Evolutionary conservation across 2,888 invertebrate species (phyloP), one percentile per base, ranked within the genome.

Genomic region (Ceratothoa steindachneri): DNA sequence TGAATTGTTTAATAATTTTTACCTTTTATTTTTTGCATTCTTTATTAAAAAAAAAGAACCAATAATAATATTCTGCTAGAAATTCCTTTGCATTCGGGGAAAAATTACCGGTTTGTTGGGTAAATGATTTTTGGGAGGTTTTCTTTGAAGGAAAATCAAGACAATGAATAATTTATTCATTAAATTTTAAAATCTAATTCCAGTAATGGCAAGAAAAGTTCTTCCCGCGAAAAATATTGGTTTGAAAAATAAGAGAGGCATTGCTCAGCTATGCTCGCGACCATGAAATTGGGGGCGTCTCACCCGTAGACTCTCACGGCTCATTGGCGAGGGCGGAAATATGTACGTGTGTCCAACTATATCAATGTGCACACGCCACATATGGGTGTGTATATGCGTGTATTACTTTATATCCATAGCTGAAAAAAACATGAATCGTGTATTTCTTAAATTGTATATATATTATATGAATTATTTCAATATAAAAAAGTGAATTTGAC

Each of bases 101-200:
- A 60, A 60, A 22, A 60, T 60, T 60, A 24, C 60, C 60, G 22
- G 24, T 60, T 24, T 60, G 60, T 60, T 60, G 55, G 7, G 60
- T 24, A n/a, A 60, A 60, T 60, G 60, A 60, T 60, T 24, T 60
- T 60, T 60, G 27, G 60, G 9, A 9, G 41, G 2, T 60, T 60
- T 7, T 24, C 60, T 60, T 60, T 55, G 19, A n/a, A 60, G 60
- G 27, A 60, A 60, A 60, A 60, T 60, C 60, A 60, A 60, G 60
- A 60, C 60, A 60, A 60, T 60, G 60, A 55, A 55, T 60, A 60
- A 60, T 60, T 60, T 60, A 60, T 60, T 60, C 55, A 60, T 60
- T 60, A 60, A 55, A 60, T 60, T 60, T 60, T 60, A 60, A 60
- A 60, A 60, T 60, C 60, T 60, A 60, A 60, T 60, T 60, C 60